A percentile compares a stretch with the other conserved stretches of the same genome.
phyloP scores from a whole-genome alignment of 2,888 invertebrate genomes.

The Deilephila elpenor region DNA sequence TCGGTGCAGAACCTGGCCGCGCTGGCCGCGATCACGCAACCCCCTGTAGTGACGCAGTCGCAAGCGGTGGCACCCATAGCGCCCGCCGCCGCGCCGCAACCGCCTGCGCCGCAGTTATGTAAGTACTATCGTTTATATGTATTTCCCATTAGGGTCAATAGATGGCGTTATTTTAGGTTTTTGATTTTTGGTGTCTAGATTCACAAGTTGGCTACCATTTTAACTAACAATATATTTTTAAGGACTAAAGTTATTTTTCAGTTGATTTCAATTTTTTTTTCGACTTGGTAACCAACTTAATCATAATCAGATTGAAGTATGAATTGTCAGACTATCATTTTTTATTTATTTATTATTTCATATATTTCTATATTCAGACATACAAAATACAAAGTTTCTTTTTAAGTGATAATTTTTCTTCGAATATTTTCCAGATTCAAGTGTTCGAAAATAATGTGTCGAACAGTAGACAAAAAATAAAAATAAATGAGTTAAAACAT shows the following conservation, averaged over 20 bases:
- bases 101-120: constrained; percentile 74
- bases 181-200: neutral
- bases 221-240: neutral
- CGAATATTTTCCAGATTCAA: constrained; percentile 78
- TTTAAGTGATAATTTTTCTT: constrained; percentile 30
- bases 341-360: too few species aligned
- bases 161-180: constrained; percentile 9
- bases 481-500: constrained; percentile 67
- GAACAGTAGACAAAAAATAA: constrained; percentile 48
- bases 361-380: neutral
- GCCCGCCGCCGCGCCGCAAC: constrained; percentile 71
- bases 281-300: neutral
- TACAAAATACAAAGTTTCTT: neutral
- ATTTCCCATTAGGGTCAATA: neutral
- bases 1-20: constrained; percentile 97
- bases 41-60: constrained; percentile 83
- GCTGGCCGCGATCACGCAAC: constrained; percentile 91
- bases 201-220: neutral
- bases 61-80: constrained; percentile 59
- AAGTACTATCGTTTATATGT: constrained; percentile 54
- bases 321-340: too few species aligned
- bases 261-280: too few species aligned
- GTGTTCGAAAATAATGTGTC: constrained; percentile 72
- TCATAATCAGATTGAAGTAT: too few species aligned
- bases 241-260: too few species aligned